Conservation (phyloP, 2,888 invertebrate genomes). For the Aricia artaxerxes region DNA sequence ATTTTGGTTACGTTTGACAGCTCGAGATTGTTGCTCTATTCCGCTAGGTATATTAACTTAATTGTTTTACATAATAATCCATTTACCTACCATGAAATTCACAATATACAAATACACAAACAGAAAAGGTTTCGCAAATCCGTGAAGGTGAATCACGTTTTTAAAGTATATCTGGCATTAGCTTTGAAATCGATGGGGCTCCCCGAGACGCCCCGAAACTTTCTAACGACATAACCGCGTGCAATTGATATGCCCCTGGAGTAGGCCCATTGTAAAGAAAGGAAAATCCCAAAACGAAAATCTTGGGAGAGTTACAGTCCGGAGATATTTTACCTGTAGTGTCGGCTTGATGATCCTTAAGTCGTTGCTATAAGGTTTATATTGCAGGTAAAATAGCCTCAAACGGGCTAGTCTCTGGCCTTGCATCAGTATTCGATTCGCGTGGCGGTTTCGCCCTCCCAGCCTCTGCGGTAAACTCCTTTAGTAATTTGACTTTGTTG, state of each 20-base stretch:
- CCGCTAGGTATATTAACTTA: too few species aligned
- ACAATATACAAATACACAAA: background rate
- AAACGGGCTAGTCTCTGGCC: conserved; percentile 47
- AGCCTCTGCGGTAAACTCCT: conserved; percentile 74
- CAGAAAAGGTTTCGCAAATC: conserved; percentile 10
- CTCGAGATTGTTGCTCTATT: too few species aligned
- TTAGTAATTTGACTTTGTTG: conserved; percentile 80
- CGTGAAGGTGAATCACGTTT: conserved; percentile 32
- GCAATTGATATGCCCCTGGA: conserved; percentile 81
- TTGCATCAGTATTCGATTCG: conserved; percentile 72
- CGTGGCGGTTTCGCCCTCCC: conserved; percentile 64
- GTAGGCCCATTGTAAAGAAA: conserved; percentile 81
- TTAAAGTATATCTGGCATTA: conserved; percentile 52
- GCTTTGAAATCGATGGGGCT: conserved; percentile 72
- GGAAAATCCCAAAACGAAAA: conserved; percentile 80
- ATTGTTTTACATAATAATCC: background rate
- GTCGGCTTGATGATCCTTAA: background rate
- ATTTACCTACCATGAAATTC: background rate
- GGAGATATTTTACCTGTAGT: background rate
- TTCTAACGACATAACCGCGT: conserved; percentile 81
- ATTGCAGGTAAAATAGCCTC: background rate
- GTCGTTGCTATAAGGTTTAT: background rate
- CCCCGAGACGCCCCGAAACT: conserved; percentile 64
- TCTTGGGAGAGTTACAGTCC: conserved; percentile 73
- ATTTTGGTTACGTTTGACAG: too few species aligned